phyloP scores from a whole-genome alignment of 2,113 vertebrate genomes.

The Hippopotamus amphibius region DNA sequence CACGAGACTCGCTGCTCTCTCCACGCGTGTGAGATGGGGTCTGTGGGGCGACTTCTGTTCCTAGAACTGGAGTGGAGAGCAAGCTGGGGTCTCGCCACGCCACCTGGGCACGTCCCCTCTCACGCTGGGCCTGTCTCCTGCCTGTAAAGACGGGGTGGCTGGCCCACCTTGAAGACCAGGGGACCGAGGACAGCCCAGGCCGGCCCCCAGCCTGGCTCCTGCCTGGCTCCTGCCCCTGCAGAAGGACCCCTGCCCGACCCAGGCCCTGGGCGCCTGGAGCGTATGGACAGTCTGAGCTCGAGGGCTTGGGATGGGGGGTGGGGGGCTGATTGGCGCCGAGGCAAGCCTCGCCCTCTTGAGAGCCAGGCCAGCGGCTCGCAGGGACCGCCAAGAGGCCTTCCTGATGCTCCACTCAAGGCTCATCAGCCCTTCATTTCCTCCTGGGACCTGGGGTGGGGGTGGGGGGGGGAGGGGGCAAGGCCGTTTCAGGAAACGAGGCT shows the following conservation, averaged over 20 bases:
- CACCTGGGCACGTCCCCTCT: rapidly evolving
- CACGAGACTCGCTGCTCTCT: rapidly evolving
- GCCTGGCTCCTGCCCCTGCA: rapidly evolving
- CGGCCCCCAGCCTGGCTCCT: not conserved
- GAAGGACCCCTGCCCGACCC: not conserved
- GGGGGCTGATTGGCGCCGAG: not conserved
- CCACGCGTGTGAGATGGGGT: rapidly evolving
- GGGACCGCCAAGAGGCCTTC: too few species aligned
- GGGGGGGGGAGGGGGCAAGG: too few species aligned
- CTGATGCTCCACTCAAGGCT: rapidly evolving
- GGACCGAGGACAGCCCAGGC: too few species aligned
- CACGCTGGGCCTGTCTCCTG: too few species aligned
- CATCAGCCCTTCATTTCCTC: not conserved
- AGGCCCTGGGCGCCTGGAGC: not conserved
- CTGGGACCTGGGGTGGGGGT: not conserved
- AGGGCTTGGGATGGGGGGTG: too few species aligned
- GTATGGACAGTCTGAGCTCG: not conserved
- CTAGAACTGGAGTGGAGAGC: too few species aligned
- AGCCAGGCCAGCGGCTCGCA: rapidly evolving
- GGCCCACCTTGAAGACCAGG: not conserved
- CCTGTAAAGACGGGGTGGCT: too few species aligned
- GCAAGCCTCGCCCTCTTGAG: not conserved
- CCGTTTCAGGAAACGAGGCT: not conserved
- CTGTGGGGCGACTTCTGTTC: too few species aligned
- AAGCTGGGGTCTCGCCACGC: rapidly evolving